Evolutionary conservation across 1,140 invertebrate species (phyloP).

Genomic region (Tetraneura akinire): DNA sequence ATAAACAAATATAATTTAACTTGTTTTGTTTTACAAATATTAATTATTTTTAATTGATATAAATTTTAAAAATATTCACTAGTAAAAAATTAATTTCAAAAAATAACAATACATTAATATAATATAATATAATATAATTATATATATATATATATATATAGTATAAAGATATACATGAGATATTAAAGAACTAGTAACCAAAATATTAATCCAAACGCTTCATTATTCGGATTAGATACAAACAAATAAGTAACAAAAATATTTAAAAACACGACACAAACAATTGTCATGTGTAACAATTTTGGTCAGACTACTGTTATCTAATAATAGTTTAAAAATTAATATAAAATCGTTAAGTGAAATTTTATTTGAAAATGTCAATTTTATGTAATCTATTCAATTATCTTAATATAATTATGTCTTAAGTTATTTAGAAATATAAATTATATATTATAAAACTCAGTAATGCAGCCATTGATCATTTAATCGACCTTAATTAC

Average conservation of each 20-base stretch:
- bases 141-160: background rate
- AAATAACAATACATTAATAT: conserved; percentile 13
- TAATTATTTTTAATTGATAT: conserved; percentile 25
- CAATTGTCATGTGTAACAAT: background rate
- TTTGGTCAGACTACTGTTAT: background rate
- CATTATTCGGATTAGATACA: background rate
- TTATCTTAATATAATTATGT: background rate
- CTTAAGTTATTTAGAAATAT: background rate
- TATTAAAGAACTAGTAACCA: conserved; percentile 19
- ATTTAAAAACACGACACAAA: background rate
- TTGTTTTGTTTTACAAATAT: background rate
- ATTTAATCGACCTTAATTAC: background rate
- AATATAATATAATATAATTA: too few relatives aligned
- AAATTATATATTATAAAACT: background rate
- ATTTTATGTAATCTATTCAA: too few relatives aligned
- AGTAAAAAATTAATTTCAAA: background rate
- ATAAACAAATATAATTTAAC: background rate
- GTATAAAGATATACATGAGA: background rate
- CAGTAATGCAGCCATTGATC: background rate
- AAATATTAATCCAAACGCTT: background rate
- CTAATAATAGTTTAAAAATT: background rate
- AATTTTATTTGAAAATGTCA: background rate
- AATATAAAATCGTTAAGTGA: background rate
- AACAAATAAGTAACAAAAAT: background rate
- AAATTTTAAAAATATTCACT: background rate